Evolutionary conservation across 2,888 invertebrate genomes (phyloP).

Genomic region (Cephus pygmeus): DNA sequence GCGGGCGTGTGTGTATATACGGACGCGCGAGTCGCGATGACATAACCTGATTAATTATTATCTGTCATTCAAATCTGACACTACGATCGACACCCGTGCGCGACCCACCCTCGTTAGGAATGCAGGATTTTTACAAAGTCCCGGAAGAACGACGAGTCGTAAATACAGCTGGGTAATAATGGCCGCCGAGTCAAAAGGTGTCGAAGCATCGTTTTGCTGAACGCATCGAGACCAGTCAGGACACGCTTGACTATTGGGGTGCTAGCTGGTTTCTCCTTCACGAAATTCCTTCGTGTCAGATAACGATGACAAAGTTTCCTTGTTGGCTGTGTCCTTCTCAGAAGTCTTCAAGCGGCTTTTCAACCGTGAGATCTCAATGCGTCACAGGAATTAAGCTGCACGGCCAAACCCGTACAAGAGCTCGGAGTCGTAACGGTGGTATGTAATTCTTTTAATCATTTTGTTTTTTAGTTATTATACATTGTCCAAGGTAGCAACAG

Average conservation of each 20-base stretch:
- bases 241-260: not conserved
- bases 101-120: not conserved
- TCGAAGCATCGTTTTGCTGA: not conserved
- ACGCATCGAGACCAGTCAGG: not conserved
- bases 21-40: not conserved
- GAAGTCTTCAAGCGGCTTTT: not conserved
- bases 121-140: not conserved
- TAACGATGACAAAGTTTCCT: not conserved
- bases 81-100: not conserved
- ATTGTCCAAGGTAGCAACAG: not conserved
- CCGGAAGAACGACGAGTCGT: not conserved
- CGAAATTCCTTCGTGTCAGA: not conserved
- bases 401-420: not conserved
- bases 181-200: not conserved
- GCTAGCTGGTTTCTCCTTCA: not conserved
- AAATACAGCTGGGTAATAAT: not conserved
- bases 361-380: not conserved
- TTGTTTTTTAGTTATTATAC: not conserved
- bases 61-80: not conserved
- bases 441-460: not conserved
- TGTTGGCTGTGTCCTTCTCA: not conserved
- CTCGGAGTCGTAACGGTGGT: not conserved
- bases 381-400: not conserved
- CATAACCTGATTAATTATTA: constrained; percentile 3
- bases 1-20: not conserved